These are phyloP conservation scores for Nephrotoma guestfalica DNA, from an alignment of 2,888 invertebrate genomes.

Conservation along the genomic window DNA sequence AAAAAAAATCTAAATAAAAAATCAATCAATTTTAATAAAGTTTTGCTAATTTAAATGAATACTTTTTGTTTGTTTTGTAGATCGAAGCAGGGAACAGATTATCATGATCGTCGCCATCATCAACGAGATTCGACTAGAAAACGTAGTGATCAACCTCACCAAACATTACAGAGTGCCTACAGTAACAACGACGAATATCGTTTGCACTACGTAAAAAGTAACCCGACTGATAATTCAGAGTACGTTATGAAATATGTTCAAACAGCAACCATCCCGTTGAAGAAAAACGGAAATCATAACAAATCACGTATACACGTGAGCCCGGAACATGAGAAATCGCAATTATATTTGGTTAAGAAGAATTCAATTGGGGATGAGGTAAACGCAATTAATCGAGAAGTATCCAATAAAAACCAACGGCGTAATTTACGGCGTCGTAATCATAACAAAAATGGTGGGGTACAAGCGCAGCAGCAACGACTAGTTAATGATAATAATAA, in stretches of 20 bases:
- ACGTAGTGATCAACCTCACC: neutral
- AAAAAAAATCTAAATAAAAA: neutral
- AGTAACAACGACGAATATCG: neutral
- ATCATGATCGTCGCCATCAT: neutral
- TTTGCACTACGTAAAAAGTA: neutral
- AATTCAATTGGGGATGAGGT: conserved; percentile 10
- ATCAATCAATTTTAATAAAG: neutral
- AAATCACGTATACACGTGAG: conserved; percentile 6
- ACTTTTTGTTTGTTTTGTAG: neutral
- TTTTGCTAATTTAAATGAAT: neutral
- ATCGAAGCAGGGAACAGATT: neutral
- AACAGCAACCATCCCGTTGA: conserved; percentile 10
- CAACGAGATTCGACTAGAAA: neutral
- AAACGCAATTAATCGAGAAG: neutral
- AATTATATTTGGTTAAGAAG: conserved; percentile 10
- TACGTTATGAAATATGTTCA: conserved; percentile 12
- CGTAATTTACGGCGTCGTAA: conserved; percentile 1
- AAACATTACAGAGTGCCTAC: neutral
- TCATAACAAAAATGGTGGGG: neutral
- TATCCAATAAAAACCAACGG: neutral
- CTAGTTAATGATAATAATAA: neutral
- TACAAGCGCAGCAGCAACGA: neutral
- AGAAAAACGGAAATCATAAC: neutral
- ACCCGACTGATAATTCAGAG: conserved; percentile 10
- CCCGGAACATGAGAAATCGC: conserved; percentile 12